Conservation (phyloP, 2,113 vertebrate genomes). For the Cololabis saira region DNA sequence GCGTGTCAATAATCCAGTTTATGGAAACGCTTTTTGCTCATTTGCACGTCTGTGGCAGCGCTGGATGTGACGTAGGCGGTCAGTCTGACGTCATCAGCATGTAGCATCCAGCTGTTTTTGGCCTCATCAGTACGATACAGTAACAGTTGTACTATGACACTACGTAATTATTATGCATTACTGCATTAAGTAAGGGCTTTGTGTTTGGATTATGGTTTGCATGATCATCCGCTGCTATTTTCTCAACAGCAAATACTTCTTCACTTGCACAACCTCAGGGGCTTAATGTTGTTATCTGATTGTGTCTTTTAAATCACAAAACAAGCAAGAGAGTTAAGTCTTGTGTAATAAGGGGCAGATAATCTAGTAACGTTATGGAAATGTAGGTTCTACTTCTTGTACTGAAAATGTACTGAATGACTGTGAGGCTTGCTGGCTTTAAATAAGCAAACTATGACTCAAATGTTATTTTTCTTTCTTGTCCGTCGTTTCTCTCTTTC, state of each 20-base stretch:
- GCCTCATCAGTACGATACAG: no score
- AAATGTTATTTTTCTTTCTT: conserved; percentile 56
- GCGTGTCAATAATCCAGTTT: no score
- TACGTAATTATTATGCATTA: no score
- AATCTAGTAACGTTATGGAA: conserved; percentile 10
- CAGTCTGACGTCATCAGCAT: no score
- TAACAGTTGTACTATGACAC: no score
- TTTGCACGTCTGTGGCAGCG: no score
- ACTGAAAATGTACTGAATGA: conserved; percentile 8
- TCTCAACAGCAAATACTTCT: conserved; percentile 76
- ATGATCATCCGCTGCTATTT: no score
- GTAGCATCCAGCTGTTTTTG: no score
- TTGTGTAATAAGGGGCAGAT: background rate
- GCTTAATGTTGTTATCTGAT: background rate
- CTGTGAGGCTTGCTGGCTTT: conserved; percentile 30
- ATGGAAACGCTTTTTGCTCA: no score
- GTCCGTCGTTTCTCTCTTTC: conserved; percentile 22
- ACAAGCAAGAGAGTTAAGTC: background rate
- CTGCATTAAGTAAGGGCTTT: no score
- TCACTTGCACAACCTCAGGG: conserved; percentile 97
- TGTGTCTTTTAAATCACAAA: background rate
- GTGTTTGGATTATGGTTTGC: no score
- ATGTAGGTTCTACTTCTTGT: conserved; percentile 6
- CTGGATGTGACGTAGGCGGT: no score
- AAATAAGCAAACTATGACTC: conserved; percentile 66